These are phyloP conservation scores for Panzeria rudis DNA, from an alignment of 2,888 invertebrate species.

Conservation along the genomic window DNA sequence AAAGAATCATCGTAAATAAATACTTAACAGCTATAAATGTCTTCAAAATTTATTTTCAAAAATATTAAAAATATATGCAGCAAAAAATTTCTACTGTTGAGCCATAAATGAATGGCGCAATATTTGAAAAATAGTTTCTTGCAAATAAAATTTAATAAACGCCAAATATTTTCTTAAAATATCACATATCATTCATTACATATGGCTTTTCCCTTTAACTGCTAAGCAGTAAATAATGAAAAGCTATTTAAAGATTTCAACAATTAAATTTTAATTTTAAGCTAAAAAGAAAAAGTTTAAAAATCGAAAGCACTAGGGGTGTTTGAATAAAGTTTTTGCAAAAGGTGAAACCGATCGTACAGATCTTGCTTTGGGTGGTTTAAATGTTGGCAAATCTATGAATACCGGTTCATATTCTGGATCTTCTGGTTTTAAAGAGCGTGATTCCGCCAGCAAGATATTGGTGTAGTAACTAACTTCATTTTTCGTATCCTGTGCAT, in stretches of 20 bases:
- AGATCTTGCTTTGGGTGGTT: slow-evolving; percentile 80
- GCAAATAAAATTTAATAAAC: slow-evolving; percentile 26
- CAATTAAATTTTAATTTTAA: not conserved
- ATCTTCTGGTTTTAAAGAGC: slow-evolving; percentile 79
- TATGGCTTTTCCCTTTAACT: slow-evolving; percentile 36
- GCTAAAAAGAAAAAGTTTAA: not conserved
- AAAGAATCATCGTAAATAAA: slow-evolving; percentile 59
- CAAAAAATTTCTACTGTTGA: slow-evolving; percentile 43
- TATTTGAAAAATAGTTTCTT: slow-evolving; percentile 5
- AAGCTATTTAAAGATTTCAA: slow-evolving; percentile 24
- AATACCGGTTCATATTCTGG: slow-evolving; percentile 82
- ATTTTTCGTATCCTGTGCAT: slow-evolving; percentile 59
- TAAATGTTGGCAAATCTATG: slow-evolving; percentile 86
- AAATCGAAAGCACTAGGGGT: slow-evolving; percentile 38
- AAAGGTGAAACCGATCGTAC: slow-evolving; percentile 24
- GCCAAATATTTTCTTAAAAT: slow-evolving; percentile 55
- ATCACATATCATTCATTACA: slow-evolving; percentile 69
- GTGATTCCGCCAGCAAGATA: slow-evolving; percentile 76
- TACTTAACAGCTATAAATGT: slow-evolving; percentile 56
- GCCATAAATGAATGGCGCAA: slow-evolving; percentile 15
- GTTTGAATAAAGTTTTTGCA: slow-evolving; percentile 10
- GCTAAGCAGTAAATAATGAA: slow-evolving; percentile 55
- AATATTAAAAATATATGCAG: slow-evolving; percentile 35
- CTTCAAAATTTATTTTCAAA: slow-evolving; percentile 21
- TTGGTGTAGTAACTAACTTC: slow-evolving; percentile 81